Percentiles rank a stretch among this genome's conserved stretches.
Evolutionary conservation across 23 tunicate genomes (phyloP).

Genomic region (Ascidia mentula): DNA sequence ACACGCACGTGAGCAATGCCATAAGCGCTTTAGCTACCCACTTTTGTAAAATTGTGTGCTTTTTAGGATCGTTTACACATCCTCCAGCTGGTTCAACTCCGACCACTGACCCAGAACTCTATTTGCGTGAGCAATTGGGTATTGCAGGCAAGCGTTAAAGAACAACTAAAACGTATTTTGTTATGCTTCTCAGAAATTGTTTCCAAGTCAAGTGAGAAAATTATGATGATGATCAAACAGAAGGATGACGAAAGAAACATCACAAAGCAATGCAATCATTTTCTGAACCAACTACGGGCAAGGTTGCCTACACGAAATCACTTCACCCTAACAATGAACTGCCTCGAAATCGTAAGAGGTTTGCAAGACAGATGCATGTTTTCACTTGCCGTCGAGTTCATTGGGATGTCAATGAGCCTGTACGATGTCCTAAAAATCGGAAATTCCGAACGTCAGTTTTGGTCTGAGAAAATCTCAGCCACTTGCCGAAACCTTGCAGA

Average conservation of each 20-base stretch:
- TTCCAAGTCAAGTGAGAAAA: not conserved
- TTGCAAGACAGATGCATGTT: not conserved
- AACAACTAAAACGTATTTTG: too few relatives aligned
- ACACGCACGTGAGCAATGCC: too few relatives aligned
- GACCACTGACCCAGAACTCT: too few relatives aligned
- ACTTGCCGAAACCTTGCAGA: slow-evolving; percentile 1
- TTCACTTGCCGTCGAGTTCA: not conserved
- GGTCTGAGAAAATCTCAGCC: not conserved
- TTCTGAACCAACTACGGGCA: not conserved
- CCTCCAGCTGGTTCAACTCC: too few relatives aligned
- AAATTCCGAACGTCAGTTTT: not conserved
- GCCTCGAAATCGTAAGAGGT: not conserved
- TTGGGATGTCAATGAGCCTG: not conserved
- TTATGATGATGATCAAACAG: not conserved
- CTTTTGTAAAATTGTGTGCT: too few relatives aligned
- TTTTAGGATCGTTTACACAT: too few relatives aligned
- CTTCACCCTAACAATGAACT: not conserved
- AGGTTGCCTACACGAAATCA: not conserved
- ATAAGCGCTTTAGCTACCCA: too few relatives aligned
- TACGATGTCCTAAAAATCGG: not conserved
- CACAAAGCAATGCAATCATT: not conserved
- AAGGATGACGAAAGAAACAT: not conserved
- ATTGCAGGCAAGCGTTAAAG: too few relatives aligned
- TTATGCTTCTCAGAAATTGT: not conserved
- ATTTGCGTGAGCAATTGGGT: too few relatives aligned